Base-by-base conservation (phyloP, 53 echinoderm and acorn worm species). In the Zoroaster sp. region DNA sequence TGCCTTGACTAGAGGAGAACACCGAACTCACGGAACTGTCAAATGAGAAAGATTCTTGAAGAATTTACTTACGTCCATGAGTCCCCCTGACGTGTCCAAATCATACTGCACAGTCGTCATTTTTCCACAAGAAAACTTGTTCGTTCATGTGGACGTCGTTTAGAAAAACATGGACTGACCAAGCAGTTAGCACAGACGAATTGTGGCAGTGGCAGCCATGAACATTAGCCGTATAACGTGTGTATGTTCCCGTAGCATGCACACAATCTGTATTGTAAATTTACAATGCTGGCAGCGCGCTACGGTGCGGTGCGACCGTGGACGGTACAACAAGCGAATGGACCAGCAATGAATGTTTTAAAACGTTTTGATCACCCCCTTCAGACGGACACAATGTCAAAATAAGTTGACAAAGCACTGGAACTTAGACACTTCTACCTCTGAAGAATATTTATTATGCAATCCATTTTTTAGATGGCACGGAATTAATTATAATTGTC, bases 1-100 rank as follows among this genome's bases (percentile, higher is more conserved):
- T 80, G 28, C 28, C 66, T 31, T 20, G 13, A 77, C 31, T 30
- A 41, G 23, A 7, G 37, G 51, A 54, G 41, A 73, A 63, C 69
- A 44, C 34, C 74, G 55, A 54, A n/a, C 66, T 18, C 35, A 77
- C 36, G 40, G 33, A 30, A 25, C 25, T 17, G 28, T 52, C 44
- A 40, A 20, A 54, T 35, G 39, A 55, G 21, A 23, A 41, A 72
- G 40, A 17, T 81, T 69, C 18, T 32, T 21, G 75, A 54, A 17
- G 25, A 25, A 40, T 41, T 65, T 76, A 94, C 94, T 94, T 91
- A 97, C 98, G 67, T 94, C 92, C 98, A 97, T 97, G 28, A 97
- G 94, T 15, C 95, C 95, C 44, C 98, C 98, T 43, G 98, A 95
- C 52, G 98, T 97, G 47, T 97, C 98, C 95, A 97, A 80, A 72